Evolutionary conservation across 2,113 vertebrate genomes (phyloP).

Genomic region (Anser brachyrhynchus): DNA sequence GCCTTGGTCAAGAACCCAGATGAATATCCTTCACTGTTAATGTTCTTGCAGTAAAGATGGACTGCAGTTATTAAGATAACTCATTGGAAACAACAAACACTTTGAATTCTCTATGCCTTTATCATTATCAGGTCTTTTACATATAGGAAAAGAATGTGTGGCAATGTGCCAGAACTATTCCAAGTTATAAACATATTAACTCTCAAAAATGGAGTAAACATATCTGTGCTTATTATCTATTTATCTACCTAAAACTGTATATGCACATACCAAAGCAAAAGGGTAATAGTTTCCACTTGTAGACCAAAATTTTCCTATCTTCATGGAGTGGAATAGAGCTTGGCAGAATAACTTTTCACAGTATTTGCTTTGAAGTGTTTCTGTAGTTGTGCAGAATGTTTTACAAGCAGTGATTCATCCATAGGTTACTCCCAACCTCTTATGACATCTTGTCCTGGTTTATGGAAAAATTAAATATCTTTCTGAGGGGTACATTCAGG

Average conservation of each 20-base stretch:
- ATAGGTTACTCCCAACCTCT: background rate
- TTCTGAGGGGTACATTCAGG: background rate
- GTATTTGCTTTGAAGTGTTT: conserved; percentile 3
- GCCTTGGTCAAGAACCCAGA: background rate
- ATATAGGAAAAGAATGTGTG: background rate
- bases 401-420: background rate
- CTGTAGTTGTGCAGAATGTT: background rate
- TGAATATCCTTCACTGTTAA: background rate
- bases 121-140: background rate
- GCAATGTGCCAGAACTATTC: background rate
- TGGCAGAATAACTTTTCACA: conserved; percentile 2
- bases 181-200: background rate
- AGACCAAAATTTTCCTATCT: background rate
- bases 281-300: conserved; percentile 40
- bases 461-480: background rate
- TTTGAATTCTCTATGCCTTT: background rate
- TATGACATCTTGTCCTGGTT: background rate
- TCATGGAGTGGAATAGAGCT: background rate
- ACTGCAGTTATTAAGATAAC: background rate
- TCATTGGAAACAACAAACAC: background rate
- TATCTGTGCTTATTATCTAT: background rate
- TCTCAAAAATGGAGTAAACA: background rate
- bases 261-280: conserved; percentile 20
- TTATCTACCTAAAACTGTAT: background rate
- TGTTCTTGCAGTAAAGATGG: background rate